Percentiles rank a stretch among this genome's conserved stretches.
These are phyloP conservation scores for Chelmon rostratus DNA, from an alignment of 2,797 vertebrate genomes.

Conservation along the genomic window DNA sequence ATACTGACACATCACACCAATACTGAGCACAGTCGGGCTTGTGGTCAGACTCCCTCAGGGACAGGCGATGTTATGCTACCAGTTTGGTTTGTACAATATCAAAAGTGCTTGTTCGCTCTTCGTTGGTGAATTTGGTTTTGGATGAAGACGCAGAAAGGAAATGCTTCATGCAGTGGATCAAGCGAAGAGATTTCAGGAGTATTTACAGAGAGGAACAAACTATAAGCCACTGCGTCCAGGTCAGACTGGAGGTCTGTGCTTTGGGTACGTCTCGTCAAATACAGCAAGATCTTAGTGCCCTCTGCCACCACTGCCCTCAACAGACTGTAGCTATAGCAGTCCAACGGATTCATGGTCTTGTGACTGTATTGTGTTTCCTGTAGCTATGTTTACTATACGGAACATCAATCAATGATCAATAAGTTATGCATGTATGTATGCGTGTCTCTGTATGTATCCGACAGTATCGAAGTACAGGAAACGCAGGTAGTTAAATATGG, in stretches of 20 bases:
- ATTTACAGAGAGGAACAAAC: not conserved
- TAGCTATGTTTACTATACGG: no score
- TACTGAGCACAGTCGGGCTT: not conserved
- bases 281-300: no score
- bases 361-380: no score
- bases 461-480: slow-evolving; percentile 5
- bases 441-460: not conserved
- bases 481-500: slow-evolving; percentile 5
- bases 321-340: no score
- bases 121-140: slow-evolving; percentile 9
- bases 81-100: not conserved
- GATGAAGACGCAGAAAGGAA: slow-evolving; percentile 6
- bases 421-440: no score
- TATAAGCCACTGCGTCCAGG: not conserved
- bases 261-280: no score
- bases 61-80: not conserved
- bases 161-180: slow-evolving; percentile 14
- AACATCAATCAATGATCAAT: no score
- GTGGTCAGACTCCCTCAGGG: not conserved
- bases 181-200: slow-evolving; percentile 22
- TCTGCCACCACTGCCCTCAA: no score
- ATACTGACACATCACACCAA: slow-evolving; percentile 8
- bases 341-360: no score
- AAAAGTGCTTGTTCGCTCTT: not conserved
- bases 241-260: no score